Evolutionary conservation across 2,113 vertebrate species (phyloP), one percentile per base, ranked within the genome.

Genomic region (Phylloscopus trochiloides): DNA sequence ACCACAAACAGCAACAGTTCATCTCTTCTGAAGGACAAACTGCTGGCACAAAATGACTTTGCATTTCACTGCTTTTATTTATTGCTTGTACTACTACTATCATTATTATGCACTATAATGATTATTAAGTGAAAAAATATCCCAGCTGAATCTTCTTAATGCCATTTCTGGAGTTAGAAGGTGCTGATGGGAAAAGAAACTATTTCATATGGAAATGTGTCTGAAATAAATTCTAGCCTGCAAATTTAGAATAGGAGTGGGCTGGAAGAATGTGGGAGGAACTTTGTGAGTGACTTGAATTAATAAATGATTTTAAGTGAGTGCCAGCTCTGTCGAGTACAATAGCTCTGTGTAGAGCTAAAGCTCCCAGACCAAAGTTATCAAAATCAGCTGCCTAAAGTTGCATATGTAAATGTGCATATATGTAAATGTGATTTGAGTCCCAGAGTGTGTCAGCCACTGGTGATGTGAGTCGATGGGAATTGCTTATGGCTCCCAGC

Each of bases 301-400:
- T 95, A 90, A 87, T 90, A 96, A 83, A 80, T 86, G 78, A 59
- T 95, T 88, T 86, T 86, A 61, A 88, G 1, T 66, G 80, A 85
- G 80, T 76, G 52, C 57, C 81, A 75, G 29, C 28, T 70, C 13
- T 54, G 32, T 58, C 54, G 74, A 91, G 67, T 73, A 77, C 48
- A 88, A 15, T 68, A 80, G 31, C 25, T 70, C 28, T 73, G 51
- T 29, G 22, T 59, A 31, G 67, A 93, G 52, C 68, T 96, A 28
- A 83, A 84, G 59, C 19, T 55, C 67, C 88, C 31, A n/a, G 51
- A 76, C 51, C 26, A 34, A 85, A 96, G 58, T 87, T 95, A 32
- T 12, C 55, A 52, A 70, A 94, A 82, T 24, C 3, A 12, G 14
- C 21, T 51, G 25, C 21, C 54, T 58, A 0, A 73, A 93, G 55